phyloP scores from a whole-genome alignment of 1,140 invertebrate species.

The Tetragnatha versicolor region DNA sequence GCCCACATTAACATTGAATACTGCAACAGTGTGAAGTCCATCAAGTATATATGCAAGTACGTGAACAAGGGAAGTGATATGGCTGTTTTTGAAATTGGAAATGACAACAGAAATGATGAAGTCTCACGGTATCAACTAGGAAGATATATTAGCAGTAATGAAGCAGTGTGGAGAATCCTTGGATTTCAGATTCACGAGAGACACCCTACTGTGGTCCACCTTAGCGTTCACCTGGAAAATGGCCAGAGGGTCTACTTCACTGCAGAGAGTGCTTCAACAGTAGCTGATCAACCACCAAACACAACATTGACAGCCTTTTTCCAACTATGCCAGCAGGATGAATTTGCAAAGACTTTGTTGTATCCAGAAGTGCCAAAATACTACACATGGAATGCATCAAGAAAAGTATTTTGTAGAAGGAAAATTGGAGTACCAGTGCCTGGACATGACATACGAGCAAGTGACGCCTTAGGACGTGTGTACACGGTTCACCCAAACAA shows the following conservation, averaged over 20 bases:
- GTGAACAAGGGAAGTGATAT: slow-evolving; percentile 59
- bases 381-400: no score
- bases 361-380: slow-evolving; percentile 61
- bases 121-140: slow-evolving; percentile 9
- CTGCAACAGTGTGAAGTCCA: slow-evolving; percentile 67
- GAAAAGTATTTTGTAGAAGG: not conserved
- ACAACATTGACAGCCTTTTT: slow-evolving; percentile 64
- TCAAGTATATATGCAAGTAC: slow-evolving; percentile 64
- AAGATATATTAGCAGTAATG: slow-evolving; percentile 56
- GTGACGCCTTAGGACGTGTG: not conserved
- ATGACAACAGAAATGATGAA: not conserved
- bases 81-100: not conserved
- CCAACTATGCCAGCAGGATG: slow-evolving; percentile 60
- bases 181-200: slow-evolving; percentile 63
- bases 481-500: slow-evolving; percentile 31
- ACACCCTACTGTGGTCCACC: slow-evolving; percentile 62
- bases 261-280: not conserved
- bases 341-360: slow-evolving; percentile 60
- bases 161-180: slow-evolving; percentile 57
- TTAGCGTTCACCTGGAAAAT: slow-evolving; percentile 66
- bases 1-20: slow-evolving; percentile 67
- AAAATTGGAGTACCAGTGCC: not conserved
- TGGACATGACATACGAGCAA: not conserved
- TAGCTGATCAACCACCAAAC: not conserved
- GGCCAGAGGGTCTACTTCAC: slow-evolving; percentile 59